Evolutionary conservation across 2,113 vertebrate genomes (phyloP).

Genomic region (Pipa parva): DNA sequence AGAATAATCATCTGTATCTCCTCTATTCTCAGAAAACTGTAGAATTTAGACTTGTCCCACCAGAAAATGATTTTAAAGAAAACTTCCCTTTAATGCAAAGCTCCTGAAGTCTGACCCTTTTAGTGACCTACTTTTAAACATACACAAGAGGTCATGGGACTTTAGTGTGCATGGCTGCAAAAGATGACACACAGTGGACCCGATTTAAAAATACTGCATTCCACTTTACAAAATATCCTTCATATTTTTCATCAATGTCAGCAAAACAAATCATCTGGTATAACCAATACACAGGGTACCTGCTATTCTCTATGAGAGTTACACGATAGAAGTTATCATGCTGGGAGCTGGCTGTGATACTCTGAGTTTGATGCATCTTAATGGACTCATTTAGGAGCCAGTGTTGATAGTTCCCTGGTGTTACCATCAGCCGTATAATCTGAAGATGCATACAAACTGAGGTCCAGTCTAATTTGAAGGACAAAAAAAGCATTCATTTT

Average conservation of each 20-base stretch:
- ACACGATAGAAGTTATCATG: constrained; percentile 6
- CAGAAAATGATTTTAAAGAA: too few species aligned
- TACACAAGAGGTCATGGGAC: too few species aligned
- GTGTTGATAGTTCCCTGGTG: constrained; percentile 34
- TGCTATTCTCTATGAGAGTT: not conserved
- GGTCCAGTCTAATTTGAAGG: constrained; percentile 34
- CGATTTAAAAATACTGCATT: too few species aligned
- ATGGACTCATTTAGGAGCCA: constrained; percentile 35
- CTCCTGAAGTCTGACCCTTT: too few species aligned
- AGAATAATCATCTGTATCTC: too few species aligned
- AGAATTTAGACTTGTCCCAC: too few species aligned
- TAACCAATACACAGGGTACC: constrained; percentile 2
- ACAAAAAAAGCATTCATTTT: constrained; percentile 38
- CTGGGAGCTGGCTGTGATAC: constrained; percentile 5
- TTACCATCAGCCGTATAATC: constrained; percentile 25
- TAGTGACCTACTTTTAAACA: too few species aligned
- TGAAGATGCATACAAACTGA: constrained; percentile 16
- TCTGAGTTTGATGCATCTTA: constrained; percentile 28
- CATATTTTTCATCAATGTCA: not conserved
- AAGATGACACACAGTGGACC: too few species aligned
- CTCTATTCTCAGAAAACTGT: too few species aligned
- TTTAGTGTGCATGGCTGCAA: too few species aligned
- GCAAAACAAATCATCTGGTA: not conserved
- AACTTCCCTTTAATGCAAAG: too few species aligned
- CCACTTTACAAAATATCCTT: too few species aligned